These are phyloP conservation scores for Drosophila limbata DNA, from an alignment of 2,888 invertebrate genomes.

Conservation along the genomic window DNA sequence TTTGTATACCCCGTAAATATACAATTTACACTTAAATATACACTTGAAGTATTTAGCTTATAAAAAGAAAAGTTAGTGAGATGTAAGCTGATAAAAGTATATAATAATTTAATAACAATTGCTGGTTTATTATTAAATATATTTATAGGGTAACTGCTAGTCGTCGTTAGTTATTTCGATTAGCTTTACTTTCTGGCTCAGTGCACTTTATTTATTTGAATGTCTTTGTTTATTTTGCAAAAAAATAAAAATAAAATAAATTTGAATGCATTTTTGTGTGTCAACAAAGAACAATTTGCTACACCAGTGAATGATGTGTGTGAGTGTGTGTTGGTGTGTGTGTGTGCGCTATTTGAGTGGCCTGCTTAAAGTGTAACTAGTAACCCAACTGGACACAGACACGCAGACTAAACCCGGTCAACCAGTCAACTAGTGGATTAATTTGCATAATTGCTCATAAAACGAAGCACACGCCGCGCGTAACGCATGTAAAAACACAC, in stretches of 20 bases:
- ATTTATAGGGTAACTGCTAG: constrained; percentile 12
- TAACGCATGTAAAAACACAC: constrained; percentile 58
- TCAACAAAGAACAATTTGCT: constrained; percentile 65
- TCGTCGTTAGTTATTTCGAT: constrained; percentile 1
- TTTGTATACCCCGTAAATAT: constrained; percentile 10
- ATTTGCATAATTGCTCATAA: constrained; percentile 80
- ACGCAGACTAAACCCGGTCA: constrained; percentile 43
- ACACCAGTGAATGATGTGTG: constrained; percentile 24
- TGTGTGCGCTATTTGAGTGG: constrained; percentile 38
- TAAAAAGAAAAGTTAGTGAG: not conserved
- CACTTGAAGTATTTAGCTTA: not conserved
- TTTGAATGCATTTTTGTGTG: constrained; percentile 68
- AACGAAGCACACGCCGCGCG: constrained; percentile 67
- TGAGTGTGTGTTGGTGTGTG: constrained; percentile 17
- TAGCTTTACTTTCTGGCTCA: constrained; percentile 24
- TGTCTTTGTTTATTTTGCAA: constrained; percentile 46
- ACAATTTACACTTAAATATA: no score
- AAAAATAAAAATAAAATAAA: constrained; percentile 34
- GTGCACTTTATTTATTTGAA: constrained; percentile 48
- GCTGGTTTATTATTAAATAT: not conserved
- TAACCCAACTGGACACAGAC: constrained; percentile 30
- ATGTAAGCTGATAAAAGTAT: no score
- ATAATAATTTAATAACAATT: not conserved
- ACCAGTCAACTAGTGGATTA: constrained; percentile 64
- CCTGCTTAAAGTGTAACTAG: constrained; percentile 41